Conservation (phyloP, 2,113 vertebrate genomes). For the Sylvilagus bachmani region DNA sequence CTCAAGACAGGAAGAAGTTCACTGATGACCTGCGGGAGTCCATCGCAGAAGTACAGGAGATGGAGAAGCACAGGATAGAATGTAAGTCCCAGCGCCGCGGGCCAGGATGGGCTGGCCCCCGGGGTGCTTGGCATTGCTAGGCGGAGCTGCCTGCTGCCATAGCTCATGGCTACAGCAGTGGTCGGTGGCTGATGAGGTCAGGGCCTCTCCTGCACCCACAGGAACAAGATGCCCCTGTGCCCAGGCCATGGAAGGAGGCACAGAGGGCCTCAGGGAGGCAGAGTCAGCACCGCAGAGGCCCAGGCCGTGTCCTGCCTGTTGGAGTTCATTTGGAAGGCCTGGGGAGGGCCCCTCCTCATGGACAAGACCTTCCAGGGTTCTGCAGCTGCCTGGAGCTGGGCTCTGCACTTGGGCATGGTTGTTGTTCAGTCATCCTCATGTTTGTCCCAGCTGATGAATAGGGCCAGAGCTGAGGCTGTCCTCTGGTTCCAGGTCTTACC, state of each 20-base stretch:
- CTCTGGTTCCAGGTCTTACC: background rate
- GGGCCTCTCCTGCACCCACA: background rate
- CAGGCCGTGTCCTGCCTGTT: background rate
- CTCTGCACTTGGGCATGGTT: accelerated
- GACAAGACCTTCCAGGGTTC: background rate
- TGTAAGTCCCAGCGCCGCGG: slow-evolving; percentile 90
- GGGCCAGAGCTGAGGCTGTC: background rate
- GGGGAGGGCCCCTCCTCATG: accelerated
- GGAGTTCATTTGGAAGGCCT: background rate
- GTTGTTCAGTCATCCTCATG: accelerated
- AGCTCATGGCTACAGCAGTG: accelerated
- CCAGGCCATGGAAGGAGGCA: background rate
- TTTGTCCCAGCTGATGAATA: accelerated
- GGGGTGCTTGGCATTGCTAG: too few relatives aligned
- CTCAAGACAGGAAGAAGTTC: slow-evolving; percentile 99
- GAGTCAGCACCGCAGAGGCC: background rate
- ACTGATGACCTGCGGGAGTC: slow-evolving; percentile 98
- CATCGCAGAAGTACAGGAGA: slow-evolving; percentile 98
- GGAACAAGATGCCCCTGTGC: too few relatives aligned
- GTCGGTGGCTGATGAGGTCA: background rate
- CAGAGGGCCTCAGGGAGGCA: background rate
- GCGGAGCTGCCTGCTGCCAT: background rate
- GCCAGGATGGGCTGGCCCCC: background rate
- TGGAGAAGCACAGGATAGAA: slow-evolving; percentile 99
- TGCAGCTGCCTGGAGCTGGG: background rate